Evolutionary conservation across 2,797 vertebrate genomes (phyloP).

Genomic region (Steatocranus sp.): DNA sequence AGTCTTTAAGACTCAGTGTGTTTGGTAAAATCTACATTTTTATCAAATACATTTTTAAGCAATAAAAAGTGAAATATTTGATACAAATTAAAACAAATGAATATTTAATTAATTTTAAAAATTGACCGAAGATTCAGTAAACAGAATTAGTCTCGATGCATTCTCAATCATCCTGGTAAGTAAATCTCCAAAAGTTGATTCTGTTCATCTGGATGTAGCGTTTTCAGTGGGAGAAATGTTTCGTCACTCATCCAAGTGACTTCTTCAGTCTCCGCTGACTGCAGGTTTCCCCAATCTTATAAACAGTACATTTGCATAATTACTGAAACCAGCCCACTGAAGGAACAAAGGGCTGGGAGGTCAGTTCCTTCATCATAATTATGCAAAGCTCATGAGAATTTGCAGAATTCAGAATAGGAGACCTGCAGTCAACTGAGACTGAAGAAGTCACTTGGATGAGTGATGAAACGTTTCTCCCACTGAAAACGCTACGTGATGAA

Average conservation of each 20-base stretch:
- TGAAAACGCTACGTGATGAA: background rate
- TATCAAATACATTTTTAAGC: too few relatives aligned
- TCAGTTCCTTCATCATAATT: background rate
- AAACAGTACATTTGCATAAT: background rate
- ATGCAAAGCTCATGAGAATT: background rate
- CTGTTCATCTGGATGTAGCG: too few relatives aligned
- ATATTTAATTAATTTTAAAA: too few relatives aligned
- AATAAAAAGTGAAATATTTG: too few relatives aligned
- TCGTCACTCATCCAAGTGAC: background rate
- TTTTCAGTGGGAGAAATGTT: background rate
- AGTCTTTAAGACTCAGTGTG: too few relatives aligned
- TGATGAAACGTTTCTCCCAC: background rate
- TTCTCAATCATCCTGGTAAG: too few relatives aligned
- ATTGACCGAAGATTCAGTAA: too few relatives aligned
- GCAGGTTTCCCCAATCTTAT: background rate
- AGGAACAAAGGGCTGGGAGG: background rate
- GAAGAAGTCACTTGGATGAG: background rate
- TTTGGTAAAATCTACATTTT: too few relatives aligned
- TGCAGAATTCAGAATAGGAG: background rate
- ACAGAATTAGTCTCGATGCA: too few relatives aligned
- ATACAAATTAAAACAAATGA: background rate
- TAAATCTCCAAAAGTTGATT: too few relatives aligned
- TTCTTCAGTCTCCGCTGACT: background rate
- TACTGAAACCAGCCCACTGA: background rate
- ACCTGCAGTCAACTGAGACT: background rate